Conservation (phyloP, 2,797 vertebrate genomes). For the Pangasius krempfi region DNA sequence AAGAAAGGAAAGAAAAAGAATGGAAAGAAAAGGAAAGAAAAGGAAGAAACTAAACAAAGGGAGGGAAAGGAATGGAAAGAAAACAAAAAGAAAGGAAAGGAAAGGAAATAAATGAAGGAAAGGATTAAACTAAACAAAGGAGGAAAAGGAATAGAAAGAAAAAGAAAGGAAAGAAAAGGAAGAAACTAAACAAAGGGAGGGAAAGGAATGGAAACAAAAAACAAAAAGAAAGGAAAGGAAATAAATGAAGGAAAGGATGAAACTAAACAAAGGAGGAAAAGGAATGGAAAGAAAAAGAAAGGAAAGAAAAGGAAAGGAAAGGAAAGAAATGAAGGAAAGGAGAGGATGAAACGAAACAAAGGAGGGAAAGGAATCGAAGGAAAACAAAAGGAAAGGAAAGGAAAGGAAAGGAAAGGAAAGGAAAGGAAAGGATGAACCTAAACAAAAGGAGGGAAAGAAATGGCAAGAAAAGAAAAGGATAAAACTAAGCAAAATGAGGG, state of each 20-base stretch:
- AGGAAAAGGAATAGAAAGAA: too few relatives aligned
- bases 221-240: too few relatives aligned
- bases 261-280: not conserved
- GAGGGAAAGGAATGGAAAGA: not conserved
- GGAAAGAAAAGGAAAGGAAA: not conserved
- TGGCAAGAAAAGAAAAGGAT: not conserved
- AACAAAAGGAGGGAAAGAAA: not conserved
- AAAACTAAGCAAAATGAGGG: too few relatives aligned
- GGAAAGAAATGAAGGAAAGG: too few relatives aligned
- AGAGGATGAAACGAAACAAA: not conserved
- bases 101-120: not conserved
- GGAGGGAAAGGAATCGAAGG: too few relatives aligned
- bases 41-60: not conserved
- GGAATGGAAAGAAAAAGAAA: too few relatives aligned
- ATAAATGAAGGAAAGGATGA: not conserved
- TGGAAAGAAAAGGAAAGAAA: too few relatives aligned
- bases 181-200: too few relatives aligned
- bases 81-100: not conserved
- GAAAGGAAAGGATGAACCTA: too few relatives aligned
- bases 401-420: too few relatives aligned
- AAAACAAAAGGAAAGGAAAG: too few relatives aligned
- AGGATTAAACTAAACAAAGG: too few relatives aligned
- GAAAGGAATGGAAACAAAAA: not conserved
- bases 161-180: not conserved
- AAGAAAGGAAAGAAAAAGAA: not conserved